Conservation (phyloP, 2,113 vertebrate genomes). For the Elephas maximus region DNA sequence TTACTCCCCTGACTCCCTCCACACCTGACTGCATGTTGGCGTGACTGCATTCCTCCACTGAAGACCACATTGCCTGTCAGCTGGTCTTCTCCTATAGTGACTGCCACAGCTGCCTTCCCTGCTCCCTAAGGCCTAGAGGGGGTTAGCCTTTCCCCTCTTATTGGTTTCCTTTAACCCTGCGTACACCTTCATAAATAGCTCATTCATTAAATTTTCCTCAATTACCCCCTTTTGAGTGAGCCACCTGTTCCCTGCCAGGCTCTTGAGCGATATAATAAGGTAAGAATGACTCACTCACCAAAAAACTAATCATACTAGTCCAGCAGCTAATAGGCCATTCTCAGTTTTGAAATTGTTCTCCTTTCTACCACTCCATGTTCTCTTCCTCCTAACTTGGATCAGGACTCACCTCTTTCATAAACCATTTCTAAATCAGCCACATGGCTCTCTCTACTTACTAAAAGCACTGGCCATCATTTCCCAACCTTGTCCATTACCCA, state of each 20-base stretch:
- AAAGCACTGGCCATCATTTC: neutral
- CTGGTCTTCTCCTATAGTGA: neutral
- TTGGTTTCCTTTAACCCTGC: neutral
- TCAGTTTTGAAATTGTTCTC: conserved; percentile 27
- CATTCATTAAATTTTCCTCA: conserved; percentile 31
- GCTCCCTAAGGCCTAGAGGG: neutral
- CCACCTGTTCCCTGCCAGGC: neutral
- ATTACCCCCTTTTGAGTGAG: conserved; percentile 19
- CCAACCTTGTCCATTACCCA: neutral
- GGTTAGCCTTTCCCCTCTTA: neutral
- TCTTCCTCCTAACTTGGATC: conserved; percentile 1
- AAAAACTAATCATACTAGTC: conserved; percentile 33
- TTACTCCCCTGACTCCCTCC: neutral
- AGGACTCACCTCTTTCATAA: neutral
- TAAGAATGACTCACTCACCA: conserved; percentile 38
- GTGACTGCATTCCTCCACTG: neutral
- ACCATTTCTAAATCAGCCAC: conserved; percentile 47
- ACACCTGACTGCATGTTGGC: neutral
- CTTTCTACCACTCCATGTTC: conserved; percentile 12
- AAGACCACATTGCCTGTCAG: neutral
- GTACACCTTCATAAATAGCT: neutral
- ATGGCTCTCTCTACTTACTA: neutral
- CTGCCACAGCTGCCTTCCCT: neutral
- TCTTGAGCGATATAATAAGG: neutral
- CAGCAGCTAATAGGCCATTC: neutral